Conservation (phyloP, 2,797 vertebrate genomes). For the Glyptemys insculpta region DNA sequence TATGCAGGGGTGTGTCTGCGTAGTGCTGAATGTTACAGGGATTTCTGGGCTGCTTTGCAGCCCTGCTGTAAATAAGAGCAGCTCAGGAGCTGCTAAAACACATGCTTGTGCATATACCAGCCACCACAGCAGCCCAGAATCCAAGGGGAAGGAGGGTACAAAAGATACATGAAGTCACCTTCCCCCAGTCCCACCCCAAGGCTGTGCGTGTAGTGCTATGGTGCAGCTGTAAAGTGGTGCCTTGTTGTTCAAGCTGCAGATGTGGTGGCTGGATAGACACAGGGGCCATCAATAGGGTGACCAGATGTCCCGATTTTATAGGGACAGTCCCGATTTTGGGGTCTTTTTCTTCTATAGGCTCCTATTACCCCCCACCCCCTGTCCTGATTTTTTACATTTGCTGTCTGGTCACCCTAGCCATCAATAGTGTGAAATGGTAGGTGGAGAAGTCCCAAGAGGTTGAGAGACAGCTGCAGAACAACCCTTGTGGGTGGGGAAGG, state of each 20-base stretch:
- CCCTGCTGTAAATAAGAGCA: neutral
- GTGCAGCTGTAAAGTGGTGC: neutral
- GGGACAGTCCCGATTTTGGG: too few relatives aligned
- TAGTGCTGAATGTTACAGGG: rapidly evolving
- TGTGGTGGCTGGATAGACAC: constrained; percentile 18
- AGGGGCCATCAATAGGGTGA: constrained; percentile 37
- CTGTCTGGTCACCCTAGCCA: neutral
- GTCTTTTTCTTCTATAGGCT: too few relatives aligned
- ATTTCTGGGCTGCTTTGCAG: neutral
- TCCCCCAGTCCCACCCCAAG: neutral
- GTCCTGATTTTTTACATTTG: too few relatives aligned
- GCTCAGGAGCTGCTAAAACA: neutral
- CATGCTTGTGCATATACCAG: neutral
- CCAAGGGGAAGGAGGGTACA: neutral
- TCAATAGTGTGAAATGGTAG: constrained; percentile 62
- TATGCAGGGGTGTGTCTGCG: neutral
- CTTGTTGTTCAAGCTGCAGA: neutral
- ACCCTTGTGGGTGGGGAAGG: neutral
- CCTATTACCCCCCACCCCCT: too few relatives aligned
- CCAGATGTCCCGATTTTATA: too few relatives aligned
- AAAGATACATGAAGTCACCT: neutral
- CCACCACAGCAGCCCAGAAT: neutral
- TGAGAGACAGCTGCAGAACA: constrained; percentile 53
- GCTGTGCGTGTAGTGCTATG: constrained; percentile 20
- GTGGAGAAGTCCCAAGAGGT: constrained; percentile 58